A percentile compares a stretch with the other conserved stretches of the same genome.
These are phyloP conservation scores for Drosophila subsilvestris DNA, from an alignment of 2,888 invertebrate genomes.

Conservation along the genomic window DNA sequence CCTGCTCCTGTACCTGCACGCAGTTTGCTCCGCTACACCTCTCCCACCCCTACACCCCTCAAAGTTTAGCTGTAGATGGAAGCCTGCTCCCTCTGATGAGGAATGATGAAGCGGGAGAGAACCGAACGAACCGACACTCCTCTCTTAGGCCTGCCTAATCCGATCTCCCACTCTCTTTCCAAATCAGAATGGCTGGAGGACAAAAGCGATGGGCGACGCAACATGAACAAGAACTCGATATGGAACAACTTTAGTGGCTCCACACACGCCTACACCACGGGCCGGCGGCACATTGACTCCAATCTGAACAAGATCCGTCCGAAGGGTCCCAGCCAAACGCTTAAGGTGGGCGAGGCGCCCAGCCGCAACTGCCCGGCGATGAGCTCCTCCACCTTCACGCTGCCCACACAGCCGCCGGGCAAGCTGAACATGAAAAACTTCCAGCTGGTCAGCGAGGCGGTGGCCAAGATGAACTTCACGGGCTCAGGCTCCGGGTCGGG, in stretches of 20 bases:
- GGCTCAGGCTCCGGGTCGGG: conserved; percentile 40
- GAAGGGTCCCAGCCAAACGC: conserved; percentile 88
- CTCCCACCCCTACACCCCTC: not conserved
- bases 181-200: conserved; percentile 86
- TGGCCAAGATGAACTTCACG: conserved; percentile 88
- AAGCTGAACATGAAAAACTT: conserved; percentile 95
- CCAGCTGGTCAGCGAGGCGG: conserved; percentile 94
- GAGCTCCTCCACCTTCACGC: conserved; percentile 69
- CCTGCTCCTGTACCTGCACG: not conserved
- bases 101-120: not conserved
- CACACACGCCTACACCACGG: conserved; percentile 89
- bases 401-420: conserved; percentile 90
- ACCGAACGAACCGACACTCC: not conserved
- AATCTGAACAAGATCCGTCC: conserved; percentile 86
- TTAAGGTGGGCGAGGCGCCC: conserved; percentile 85
- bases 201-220: conserved; percentile 82
- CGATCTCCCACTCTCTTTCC: conserved; percentile 2
- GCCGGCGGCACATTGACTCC: conserved; percentile 86
- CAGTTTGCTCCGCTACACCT: not conserved
- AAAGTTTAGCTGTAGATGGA: not conserved
- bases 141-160: not conserved
- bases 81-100: not conserved
- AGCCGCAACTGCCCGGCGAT: conserved; percentile 71
- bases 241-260: conserved; percentile 88
- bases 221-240: conserved; percentile 83